Base-by-base conservation (phyloP, 2,797 vertebrate genomes). In the Carcharodon carcharias region DNA sequence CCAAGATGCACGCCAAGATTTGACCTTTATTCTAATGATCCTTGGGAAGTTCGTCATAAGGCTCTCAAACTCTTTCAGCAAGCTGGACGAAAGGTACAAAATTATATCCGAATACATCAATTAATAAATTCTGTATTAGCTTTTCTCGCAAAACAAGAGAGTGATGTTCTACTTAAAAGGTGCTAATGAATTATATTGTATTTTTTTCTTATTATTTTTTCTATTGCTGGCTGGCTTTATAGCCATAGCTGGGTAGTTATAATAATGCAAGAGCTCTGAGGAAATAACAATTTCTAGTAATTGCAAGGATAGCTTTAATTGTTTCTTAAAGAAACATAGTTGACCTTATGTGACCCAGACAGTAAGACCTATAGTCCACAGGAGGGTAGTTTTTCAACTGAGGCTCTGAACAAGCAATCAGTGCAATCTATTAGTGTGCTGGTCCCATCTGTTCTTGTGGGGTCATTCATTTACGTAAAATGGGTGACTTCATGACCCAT, bases 81-180 rank as follows among this genome's bases (percentile, higher is more conserved):
- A 97, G 98, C 98, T 88, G 98, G 98, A 5, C 98, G 98, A 96
- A 99, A 98, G 99, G 99, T 99, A 98, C 96, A 71, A 73, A 54
- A 31, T 31, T 26, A 95, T 73, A 61, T 95, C 45, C 3, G 95
- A 69, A 71, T 95, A 21, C 45, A 95, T 12, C 23, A 31, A 69
- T 69, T 54, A 67, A 54, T 95, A 71, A 14, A 54, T 45, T 71
- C 40, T 50, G 4, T 71, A 71, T 54, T 54, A n/a, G 35, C 14
- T n/a, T 50, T 54, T 45, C n/a, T 94, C 21, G 31, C 61, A 94
- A 94, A 65, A 67, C n/a, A 40, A 14, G 18, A 58, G 12, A 65
- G 31, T 40, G 4, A 28, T n/a, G 61, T 40, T 65, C 58, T 65
- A 21, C 45, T 67, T 40, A 6, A 56, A 89, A 94, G n/a, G 54